Evolutionary conservation across 2,113 vertebrate species (phyloP).

Genomic region (Vimba vimba): DNA sequence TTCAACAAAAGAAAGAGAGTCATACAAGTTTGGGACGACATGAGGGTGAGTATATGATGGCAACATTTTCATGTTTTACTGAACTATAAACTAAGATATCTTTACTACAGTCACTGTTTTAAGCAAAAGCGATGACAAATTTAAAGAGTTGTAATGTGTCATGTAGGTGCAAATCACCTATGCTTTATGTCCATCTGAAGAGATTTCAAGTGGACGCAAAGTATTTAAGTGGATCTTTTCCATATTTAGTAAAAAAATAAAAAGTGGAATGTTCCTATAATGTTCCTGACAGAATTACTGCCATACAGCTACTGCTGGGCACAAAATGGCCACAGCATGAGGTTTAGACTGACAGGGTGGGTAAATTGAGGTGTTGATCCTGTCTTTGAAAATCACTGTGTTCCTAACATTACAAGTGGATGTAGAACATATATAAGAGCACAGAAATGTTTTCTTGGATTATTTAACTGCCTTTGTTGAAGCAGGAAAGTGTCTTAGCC

Average conservation of each 20-base stretch:
- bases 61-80: not conserved
- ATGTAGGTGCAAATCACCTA: not conserved
- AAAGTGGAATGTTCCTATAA: not conserved
- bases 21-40: not conserved
- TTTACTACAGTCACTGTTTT: not conserved
- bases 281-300: not conserved
- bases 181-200: not conserved
- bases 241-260: not conserved
- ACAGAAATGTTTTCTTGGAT: not conserved
- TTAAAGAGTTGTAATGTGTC: not conserved
- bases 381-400: constrained; percentile 7
- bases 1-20: not conserved
- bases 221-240: not conserved
- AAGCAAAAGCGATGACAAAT: not conserved
- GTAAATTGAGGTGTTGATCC: constrained; percentile 10
- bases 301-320: not conserved
- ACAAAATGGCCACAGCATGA: constrained; percentile 30
- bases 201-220: not conserved
- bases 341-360: not conserved
- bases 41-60: not conserved
- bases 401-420: not conserved
- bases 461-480: constrained; percentile 20
- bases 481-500: not conserved
- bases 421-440: not conserved
- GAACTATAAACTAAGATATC: not conserved